These are phyloP conservation scores for Trichopoda pennipes DNA, from an alignment of 2,888 invertebrate species.

Conservation along the genomic window DNA sequence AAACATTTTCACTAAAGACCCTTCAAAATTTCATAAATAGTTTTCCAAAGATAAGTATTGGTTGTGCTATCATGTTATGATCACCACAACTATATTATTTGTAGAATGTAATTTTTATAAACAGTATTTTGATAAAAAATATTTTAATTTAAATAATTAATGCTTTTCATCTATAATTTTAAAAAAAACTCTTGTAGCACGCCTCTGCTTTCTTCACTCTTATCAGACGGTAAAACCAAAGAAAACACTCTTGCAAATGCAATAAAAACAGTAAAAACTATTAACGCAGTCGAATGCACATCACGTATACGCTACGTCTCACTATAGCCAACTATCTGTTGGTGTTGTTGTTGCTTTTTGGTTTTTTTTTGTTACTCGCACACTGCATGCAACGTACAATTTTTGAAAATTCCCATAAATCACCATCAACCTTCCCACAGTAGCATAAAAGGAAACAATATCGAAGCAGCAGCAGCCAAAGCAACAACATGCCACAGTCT, in stretches of 20 bases:
- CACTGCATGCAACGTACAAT: constrained; percentile 11
- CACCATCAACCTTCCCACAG: constrained; percentile 6
- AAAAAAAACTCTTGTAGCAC: neutral
- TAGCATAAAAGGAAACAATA: constrained; percentile 14
- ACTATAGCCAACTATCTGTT: constrained; percentile 7
- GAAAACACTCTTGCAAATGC: constrained; percentile 14
- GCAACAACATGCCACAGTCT: constrained; percentile 38
- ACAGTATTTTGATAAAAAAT: no score
- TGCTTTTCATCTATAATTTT: neutral
- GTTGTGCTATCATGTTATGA: no score
- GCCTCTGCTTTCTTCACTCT: constrained; percentile 16
- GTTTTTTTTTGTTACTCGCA: neutral
- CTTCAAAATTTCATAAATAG: no score
- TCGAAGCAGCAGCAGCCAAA: constrained; percentile 8
- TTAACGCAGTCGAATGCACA: constrained; percentile 52
- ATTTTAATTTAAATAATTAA: neutral
- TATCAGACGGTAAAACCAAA: constrained; percentile 6
- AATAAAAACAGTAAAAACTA: constrained; percentile 6
- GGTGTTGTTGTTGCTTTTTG: neutral
- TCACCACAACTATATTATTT: no score
- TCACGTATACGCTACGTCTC: constrained; percentile 64
- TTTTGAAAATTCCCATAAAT: constrained; percentile 40
- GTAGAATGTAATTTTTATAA: no score
- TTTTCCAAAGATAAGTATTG: no score
- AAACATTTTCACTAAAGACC: no score